Conservation (phyloP, 2,113 vertebrate genomes). For the Gobio gobio region DNA sequence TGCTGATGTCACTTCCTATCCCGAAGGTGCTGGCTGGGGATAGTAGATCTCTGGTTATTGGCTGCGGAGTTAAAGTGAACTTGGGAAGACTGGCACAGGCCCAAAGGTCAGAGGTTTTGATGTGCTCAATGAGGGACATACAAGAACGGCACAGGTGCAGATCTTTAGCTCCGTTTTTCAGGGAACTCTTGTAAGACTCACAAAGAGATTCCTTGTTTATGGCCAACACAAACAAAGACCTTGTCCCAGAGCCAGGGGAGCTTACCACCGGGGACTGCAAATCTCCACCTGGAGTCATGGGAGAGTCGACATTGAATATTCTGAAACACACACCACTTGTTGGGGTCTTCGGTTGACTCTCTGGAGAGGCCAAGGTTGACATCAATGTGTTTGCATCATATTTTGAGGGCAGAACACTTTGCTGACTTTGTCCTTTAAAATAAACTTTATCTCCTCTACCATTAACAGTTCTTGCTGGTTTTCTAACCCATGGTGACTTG, state of each 20-base stretch:
- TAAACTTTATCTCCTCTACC: background rate
- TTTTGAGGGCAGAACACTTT: slow-evolving; percentile 13
- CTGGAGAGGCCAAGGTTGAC: slow-evolving; percentile 43
- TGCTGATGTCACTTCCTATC: slow-evolving; percentile 61
- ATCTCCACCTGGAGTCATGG: slow-evolving; percentile 46
- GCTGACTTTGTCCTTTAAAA: slow-evolving; percentile 10
- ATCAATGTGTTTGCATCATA: slow-evolving; percentile 10
- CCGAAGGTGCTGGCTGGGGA: slow-evolving; percentile 62
- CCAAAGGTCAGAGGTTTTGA: slow-evolving; percentile 60
- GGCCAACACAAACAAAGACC: slow-evolving; percentile 32
- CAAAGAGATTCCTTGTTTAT: slow-evolving; percentile 65
- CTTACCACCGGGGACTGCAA: background rate
- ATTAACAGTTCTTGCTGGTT: slow-evolving; percentile 16
- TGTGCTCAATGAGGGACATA: slow-evolving; percentile 68
- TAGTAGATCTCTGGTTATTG: slow-evolving; percentile 53
- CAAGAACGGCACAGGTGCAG: slow-evolving; percentile 74
- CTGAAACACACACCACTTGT: slow-evolving; percentile 47
- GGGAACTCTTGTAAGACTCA: slow-evolving; percentile 56
- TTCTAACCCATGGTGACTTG: slow-evolving; percentile 16
- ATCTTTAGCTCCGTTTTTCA: slow-evolving; percentile 62
- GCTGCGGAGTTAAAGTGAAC: slow-evolving; percentile 15
- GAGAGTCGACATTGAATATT: slow-evolving; percentile 40
- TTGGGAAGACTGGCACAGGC: slow-evolving; percentile 48
- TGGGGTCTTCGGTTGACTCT: slow-evolving; percentile 49
- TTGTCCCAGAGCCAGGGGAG: slow-evolving; percentile 8